Conservation (phyloP, 35 echinoderm and acorn worm species). For the Patiria miniata region DNA sequence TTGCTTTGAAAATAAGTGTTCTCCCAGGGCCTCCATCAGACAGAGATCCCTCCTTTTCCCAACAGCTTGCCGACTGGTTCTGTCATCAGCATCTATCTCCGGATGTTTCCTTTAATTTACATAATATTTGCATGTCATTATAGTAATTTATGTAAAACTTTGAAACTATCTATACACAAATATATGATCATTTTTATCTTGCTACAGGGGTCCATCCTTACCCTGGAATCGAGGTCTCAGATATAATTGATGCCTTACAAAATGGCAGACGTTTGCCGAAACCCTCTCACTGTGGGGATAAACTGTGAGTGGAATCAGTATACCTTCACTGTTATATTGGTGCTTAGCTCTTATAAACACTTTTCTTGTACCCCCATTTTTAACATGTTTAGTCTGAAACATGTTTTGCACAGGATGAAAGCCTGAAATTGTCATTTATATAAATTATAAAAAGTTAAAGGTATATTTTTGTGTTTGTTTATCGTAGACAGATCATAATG, state of each 20-base stretch:
- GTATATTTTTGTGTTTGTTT: too few relatives aligned
- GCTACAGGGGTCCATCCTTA: neutral
- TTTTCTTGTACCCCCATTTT: neutral
- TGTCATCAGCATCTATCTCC: neutral
- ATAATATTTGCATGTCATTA: neutral
- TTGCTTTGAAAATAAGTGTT: neutral
- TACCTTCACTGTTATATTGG: too few relatives aligned
- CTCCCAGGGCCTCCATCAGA: neutral
- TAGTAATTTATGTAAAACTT: neutral
- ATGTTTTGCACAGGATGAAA: too few relatives aligned
- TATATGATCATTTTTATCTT: too few relatives aligned
- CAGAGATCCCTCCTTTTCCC: too few relatives aligned
- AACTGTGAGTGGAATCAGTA: slow-evolving; percentile 29
- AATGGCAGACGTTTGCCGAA: neutral
- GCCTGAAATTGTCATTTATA: too few relatives aligned
- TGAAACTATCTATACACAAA: neutral
- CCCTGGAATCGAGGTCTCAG: neutral
- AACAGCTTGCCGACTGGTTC: too few relatives aligned
- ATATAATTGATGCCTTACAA: neutral
- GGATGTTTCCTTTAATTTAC: neutral
- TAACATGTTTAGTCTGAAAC: neutral
- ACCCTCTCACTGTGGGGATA: neutral
- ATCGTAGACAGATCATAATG: too few relatives aligned
- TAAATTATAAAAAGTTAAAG: too few relatives aligned
- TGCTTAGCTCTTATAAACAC: neutral